Evolutionary conservation across 2,888 invertebrate species (phyloP), one percentile per base, ranked within the genome.

Genomic region (Mystacides longicornis): DNA sequence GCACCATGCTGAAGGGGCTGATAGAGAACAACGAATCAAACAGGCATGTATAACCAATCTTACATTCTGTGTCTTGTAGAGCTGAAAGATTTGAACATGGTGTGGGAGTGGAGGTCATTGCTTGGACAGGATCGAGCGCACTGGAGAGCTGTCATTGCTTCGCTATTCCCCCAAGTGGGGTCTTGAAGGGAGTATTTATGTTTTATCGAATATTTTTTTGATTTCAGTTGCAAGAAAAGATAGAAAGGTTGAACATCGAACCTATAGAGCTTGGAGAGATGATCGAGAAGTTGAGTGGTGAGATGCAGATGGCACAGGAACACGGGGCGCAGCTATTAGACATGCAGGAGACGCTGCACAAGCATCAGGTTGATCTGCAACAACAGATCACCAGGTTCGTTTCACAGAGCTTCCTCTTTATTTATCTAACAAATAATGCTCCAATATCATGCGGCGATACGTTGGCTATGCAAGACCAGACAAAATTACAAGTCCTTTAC

Each of bases 191-290:
- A n/a, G n/a, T n/a, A n/a, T n/a, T n/a, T n/a, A n/a, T n/a, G n/a
- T n/a, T n/a, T n/a, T n/a, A n/a, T n/a, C n/a, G n/a, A n/a, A n/a
- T 43, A 43, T 14, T 14, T 16, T 16, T 33, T 14, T 43, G 7
- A 18, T 20, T 54, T 14, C 31, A 56, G 56, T 43, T 56, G 43
- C 43, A 52, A n/a, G 47, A 52, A 7, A 56, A 56, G 46, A 56
- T 56, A 33, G 46, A 52, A 7, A 21, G 37, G n/a, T 18, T 56
- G 49, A 47, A 45, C 31, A 52, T 52, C 7, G 56, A 56, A 42
- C 47, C 49, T 0, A 16, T 51, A 14, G 51, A 58, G 46, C 23
- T 43, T 20, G 45, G 46, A 22, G 55, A 58, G 33, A 47, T 45
- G 18, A 48, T 56, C 2, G 49, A 53, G 16, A 33, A 47, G 19